Evolutionary conservation across 1,140 invertebrate genomes (phyloP), one percentile per base, ranked within the genome.

Genomic region (Musca vetustissima): DNA sequence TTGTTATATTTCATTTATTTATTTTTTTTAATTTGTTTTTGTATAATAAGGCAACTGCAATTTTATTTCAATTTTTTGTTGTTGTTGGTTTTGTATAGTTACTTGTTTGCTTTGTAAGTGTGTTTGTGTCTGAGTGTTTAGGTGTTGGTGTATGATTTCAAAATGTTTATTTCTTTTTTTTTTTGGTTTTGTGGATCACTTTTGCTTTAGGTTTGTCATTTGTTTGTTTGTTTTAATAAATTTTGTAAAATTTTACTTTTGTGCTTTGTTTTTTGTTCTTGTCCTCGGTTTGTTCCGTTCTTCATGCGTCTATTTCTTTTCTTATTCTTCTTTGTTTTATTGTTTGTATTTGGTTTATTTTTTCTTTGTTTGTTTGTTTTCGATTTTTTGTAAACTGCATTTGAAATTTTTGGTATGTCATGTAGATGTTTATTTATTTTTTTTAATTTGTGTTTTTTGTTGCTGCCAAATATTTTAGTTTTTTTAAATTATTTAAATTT

Each of bases 41-140:
- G 43, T 66, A 36, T 52, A 66, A 66, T 79, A 79, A 78, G 77
- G 77, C 77, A 79, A 77, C 77, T 79, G 77, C 75, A 73, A 77
- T 78, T 75, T 78, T 76, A 65, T 50, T 49, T 43, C 36, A 4
- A 43, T 43, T 43, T 43, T 43, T 43, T 43, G 36, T n/a, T n/a
- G n/a, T n/a, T n/a, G n/a, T n/a, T n/a, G n/a, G n/a, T 43, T 43
- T 43, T 43, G 36, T 43, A 43, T 43, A 43, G 36, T 43, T 43
- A 32, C 36, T 61, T 36, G 28, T 43, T 43, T 36, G 32, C 21
- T 61, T 36, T 61, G 36, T 43, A 13, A 11, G 36, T 43, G 36
- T 61, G n/a, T 21, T 21, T 61, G 17, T 17, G 32, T 36, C 1
- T 43, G 32, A 43, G 4, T 52, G 15, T 49, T 6, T 59, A 17